Evolutionary conservation across 2,888 invertebrate species (phyloP), one percentile per base, ranked within the genome.

Genomic region (Antheraea assamensis): DNA sequence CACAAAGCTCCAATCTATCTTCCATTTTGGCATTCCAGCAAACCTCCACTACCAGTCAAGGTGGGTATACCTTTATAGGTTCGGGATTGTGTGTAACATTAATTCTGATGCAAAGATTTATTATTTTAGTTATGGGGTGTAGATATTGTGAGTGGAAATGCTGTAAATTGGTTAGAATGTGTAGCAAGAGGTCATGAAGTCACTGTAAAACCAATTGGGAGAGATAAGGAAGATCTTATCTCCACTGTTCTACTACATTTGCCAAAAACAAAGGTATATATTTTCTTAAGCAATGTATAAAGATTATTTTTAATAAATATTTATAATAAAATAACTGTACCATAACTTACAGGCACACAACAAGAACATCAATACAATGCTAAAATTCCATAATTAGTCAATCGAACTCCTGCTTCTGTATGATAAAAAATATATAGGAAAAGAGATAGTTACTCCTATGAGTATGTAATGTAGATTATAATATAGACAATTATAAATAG

Each of bases 121-220:
- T 75, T 73, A 77, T 77, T 79, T 86, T 86, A 95, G 95, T 75
- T 95, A 71, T 95, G 95, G 94, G 95, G 95, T 80, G 90, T 95
- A 74, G 93, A 95, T 52, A 84, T 95, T 77, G 92, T 89, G 7
- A 93, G 93, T 82, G 90, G 90, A 0, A 95, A 95, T 90, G 96
- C 96, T 73, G 87, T 95, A 5, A 95, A 92, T 80, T 96, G 96
- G 96, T 83, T 96, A 77, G 95, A 96, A 82, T 94, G 94, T 85
- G 92, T 96, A 70, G 95, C 95, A 17, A 92, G 87, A 78, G 95
- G 92, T 30, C 90, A 94, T 58, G 79, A 90, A 78, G 88, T 96
- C 35, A 94, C 92, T 52, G 83, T 95, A 71, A 91, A 95, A 77
- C 95, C 96, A 10, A 89, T 95, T 61, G 81, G 84, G 47, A 87